These are phyloP conservation scores for Priocnemis perturbator DNA, from an alignment of 2,888 invertebrate genomes.

Conservation along the genomic window DNA sequence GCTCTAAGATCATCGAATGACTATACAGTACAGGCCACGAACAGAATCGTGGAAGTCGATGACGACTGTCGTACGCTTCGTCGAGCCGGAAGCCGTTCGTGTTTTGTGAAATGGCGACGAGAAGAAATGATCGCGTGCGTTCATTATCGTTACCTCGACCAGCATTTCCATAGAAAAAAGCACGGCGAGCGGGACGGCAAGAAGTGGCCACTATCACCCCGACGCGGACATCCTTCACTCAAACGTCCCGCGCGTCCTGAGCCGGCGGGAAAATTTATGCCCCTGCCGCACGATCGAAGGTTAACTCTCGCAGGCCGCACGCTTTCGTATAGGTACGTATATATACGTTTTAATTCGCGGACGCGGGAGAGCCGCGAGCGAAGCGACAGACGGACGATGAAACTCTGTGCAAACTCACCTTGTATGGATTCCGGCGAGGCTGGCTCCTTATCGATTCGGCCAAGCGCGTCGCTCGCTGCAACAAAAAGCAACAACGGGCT, in stretches of 20 bases:
- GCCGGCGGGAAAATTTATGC: conserved; percentile 43
- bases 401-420: conserved; percentile 66
- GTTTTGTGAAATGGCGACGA: background rate
- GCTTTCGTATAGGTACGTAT: conserved; percentile 26
- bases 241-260: conserved; percentile 12
- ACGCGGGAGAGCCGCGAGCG: too few species aligned
- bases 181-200: background rate
- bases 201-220: conserved; percentile 23
- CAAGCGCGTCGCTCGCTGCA: conserved; percentile 79
- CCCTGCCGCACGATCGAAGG: conserved; percentile 25
- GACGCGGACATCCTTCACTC: too few species aligned
- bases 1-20: too few species aligned
- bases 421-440: conserved; percentile 80
- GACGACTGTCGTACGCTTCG: background rate
- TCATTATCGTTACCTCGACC: background rate
- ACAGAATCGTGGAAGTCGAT: too few species aligned
- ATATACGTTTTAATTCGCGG: too few species aligned
- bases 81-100: conserved; percentile 3
- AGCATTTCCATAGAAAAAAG: too few species aligned
- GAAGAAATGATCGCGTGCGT: background rate
- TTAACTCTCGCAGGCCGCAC: conserved; percentile 53
- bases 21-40: too few species aligned
- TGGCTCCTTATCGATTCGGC: conserved; percentile 85
- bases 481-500: conserved; percentile 67
- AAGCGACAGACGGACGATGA: conserved; percentile 45